phyloP scores from a whole-genome alignment of 2,888 invertebrate species.

The Chalcis sispes region DNA sequence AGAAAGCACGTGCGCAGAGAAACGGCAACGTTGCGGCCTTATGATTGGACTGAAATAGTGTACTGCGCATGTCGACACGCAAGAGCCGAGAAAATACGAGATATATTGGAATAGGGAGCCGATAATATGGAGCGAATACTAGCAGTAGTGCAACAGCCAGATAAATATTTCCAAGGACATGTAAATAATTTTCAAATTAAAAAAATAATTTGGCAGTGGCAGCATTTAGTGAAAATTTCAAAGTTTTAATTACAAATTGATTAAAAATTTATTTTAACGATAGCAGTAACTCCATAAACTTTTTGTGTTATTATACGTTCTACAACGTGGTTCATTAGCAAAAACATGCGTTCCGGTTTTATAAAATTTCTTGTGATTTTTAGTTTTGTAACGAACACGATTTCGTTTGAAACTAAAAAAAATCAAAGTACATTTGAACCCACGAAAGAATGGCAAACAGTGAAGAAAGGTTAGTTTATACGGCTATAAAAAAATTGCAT shows the following conservation, averaged over 20 bases:
- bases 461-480: constrained; percentile 78
- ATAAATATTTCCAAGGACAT: constrained; percentile 38
- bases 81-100: constrained; percentile 6
- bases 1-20: constrained; percentile 31
- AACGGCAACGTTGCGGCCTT: constrained; percentile 34
- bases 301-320: no score
- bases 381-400: not conserved
- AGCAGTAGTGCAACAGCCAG: not conserved
- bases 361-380: constrained; percentile 5
- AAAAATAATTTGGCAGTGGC: not conserved
- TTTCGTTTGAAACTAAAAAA: constrained; percentile 62
- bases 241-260: no score
- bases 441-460: constrained; percentile 81
- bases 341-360: constrained; percentile 25
- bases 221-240: no score
- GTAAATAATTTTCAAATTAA: constrained; percentile 32
- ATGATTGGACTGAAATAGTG: constrained; percentile 10
- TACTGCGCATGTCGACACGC: not conserved
- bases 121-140: constrained; percentile 15
- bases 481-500: no score
- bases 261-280: no score
- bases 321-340: no score
- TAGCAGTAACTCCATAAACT: no score
- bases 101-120: not conserved
- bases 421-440: constrained; percentile 77